phyloP scores from a whole-genome alignment of 2,113 vertebrate genomes.

The Neodontobutis hainanensis region DNA sequence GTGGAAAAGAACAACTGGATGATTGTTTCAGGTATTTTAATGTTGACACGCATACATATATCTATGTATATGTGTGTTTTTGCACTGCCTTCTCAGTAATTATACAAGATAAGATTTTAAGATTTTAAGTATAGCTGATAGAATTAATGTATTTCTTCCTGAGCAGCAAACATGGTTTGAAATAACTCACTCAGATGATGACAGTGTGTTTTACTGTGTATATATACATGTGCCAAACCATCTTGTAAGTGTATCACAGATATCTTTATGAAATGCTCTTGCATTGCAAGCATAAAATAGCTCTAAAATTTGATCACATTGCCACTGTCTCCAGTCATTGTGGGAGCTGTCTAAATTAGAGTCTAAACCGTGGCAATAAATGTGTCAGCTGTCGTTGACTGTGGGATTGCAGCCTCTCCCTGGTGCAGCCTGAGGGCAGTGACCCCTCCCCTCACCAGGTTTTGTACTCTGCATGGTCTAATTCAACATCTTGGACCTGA shows the following conservation, averaged over 20 bases:
- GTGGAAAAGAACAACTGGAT: slow-evolving; percentile 84
- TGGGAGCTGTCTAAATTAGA: slow-evolving; percentile 60
- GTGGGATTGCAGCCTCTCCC: slow-evolving; percentile 85
- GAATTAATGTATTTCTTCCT: slow-evolving; percentile 48
- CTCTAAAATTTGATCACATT: slow-evolving; percentile 60
- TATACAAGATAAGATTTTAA: slow-evolving; percentile 51
- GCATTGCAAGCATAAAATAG: slow-evolving; percentile 64
- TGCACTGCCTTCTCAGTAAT: slow-evolving; percentile 84
- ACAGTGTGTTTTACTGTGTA: slow-evolving; percentile 65
- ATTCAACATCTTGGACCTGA: slow-evolving; percentile 70
- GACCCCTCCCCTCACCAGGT: slow-evolving; percentile 57
- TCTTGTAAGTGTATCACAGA: slow-evolving; percentile 62
- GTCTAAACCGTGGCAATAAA: slow-evolving; percentile 69
- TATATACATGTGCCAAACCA: slow-evolving; percentile 64
- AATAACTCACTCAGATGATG: slow-evolving; percentile 68
- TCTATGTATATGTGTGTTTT: slow-evolving; percentile 86
- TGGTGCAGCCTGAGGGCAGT: slow-evolving; percentile 73
- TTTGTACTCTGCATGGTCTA: slow-evolving; percentile 67
- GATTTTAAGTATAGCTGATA: slow-evolving; percentile 54
- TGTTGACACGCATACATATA: slow-evolving; percentile 85
- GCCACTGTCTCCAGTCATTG: slow-evolving; percentile 72
- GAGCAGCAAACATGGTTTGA: slow-evolving; percentile 49
- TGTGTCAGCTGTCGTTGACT: slow-evolving; percentile 82
- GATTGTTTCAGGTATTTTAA: slow-evolving; percentile 85
- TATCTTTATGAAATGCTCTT: slow-evolving; percentile 62